Percentiles rank a stretch among this genome's conserved stretches.
Conservation (phyloP, 2,113 vertebrate species). For the Camelus bactrianus region DNA sequence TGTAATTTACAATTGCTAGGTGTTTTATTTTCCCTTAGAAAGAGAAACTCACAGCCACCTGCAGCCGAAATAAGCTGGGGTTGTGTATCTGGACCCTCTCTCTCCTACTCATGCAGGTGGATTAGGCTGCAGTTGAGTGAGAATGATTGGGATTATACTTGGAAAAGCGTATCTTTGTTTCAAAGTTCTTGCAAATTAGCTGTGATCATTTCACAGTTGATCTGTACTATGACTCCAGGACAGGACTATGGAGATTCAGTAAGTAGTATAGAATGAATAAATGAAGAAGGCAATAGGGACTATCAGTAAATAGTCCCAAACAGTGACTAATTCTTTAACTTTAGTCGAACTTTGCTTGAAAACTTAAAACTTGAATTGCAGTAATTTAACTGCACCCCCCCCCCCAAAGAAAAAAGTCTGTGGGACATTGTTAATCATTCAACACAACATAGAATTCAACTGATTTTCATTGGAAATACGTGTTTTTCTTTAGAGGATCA, state of each 20-base stretch:
- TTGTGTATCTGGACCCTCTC: too few relatives aligned
- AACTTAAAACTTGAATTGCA: not conserved
- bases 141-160: not conserved
- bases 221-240: not conserved
- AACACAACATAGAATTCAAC: not conserved
- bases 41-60: not conserved
- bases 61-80: not conserved
- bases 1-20: not conserved
- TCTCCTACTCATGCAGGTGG: not conserved
- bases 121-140: not conserved
- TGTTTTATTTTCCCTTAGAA: conserved; percentile 1
- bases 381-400: not conserved
- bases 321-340: not conserved
- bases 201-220: not conserved
- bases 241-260: not conserved
- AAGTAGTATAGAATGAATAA: not conserved
- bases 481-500: not conserved
- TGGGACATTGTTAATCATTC: not conserved
- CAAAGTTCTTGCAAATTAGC: not conserved
- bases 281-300: not conserved
- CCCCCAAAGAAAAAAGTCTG: not conserved
- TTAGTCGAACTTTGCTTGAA: not conserved
- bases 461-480: not conserved
- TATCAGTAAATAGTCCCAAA: not conserved
- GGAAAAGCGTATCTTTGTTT: not conserved